These are phyloP conservation scores for Euwallacea fornicatus DNA, from an alignment of 1,140 invertebrate genomes.

Conservation along the genomic window DNA sequence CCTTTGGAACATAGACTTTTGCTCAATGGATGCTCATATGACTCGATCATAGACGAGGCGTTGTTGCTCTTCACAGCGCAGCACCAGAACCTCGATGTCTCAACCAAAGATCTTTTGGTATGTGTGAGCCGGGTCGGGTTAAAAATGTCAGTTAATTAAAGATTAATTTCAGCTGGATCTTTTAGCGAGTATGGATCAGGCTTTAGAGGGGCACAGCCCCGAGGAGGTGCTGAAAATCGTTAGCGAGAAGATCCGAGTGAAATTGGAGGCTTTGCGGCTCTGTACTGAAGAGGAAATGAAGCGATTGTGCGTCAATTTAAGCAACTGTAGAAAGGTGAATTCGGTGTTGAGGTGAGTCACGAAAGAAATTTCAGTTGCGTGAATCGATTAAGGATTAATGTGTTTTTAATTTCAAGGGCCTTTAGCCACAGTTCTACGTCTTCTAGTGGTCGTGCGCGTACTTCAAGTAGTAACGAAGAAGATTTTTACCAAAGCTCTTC, in stretches of 20 bases:
- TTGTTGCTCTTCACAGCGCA: slow-evolving; percentile 49
- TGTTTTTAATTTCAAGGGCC: slow-evolving; percentile 29
- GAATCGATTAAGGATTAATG: neutral
- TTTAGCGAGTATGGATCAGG: slow-evolving; percentile 54
- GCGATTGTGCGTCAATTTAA: slow-evolving; percentile 50
- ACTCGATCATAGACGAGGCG: slow-evolving; percentile 50
- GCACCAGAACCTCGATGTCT: slow-evolving; percentile 40
- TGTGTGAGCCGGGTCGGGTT: neutral
- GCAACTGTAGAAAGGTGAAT: slow-evolving; percentile 47
- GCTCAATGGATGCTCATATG: slow-evolving; percentile 37
- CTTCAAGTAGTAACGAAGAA: slow-evolving; percentile 45
- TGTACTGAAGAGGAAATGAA: slow-evolving; percentile 54
- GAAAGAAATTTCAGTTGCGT: neutral
- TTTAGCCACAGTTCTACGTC: slow-evolving; percentile 47
- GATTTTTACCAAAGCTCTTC: slow-evolving; percentile 52
- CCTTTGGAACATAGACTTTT: slow-evolving; percentile 18
- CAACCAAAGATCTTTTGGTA: slow-evolving; percentile 53
- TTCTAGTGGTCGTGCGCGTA: slow-evolving; percentile 40
- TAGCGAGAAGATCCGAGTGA: slow-evolving; percentile 53
- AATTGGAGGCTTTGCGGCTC: slow-evolving; percentile 48
- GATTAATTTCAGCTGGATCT: slow-evolving; percentile 48
- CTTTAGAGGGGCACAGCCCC: slow-evolving; percentile 53
- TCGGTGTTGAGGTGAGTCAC: slow-evolving; percentile 44
- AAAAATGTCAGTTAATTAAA: neutral
- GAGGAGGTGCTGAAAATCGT: slow-evolving; percentile 55